A percentile compares a stretch with the other conserved stretches of the same genome.
Evolutionary conservation across 2,888 invertebrate species (phyloP).

Genomic region (Amphipyra tragopoginis): DNA sequence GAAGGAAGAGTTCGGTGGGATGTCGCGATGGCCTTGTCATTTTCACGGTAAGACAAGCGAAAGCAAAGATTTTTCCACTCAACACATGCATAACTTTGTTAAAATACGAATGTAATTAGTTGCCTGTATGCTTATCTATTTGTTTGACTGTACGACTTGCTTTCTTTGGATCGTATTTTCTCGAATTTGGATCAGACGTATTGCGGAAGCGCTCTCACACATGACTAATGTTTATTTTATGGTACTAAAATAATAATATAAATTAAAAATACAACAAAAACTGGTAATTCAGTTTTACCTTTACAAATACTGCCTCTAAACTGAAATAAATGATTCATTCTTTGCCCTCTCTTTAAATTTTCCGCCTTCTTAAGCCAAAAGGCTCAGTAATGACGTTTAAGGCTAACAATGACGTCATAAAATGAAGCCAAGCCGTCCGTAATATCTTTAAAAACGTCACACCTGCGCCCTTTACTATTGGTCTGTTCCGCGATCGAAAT

Average conservation of each 20-base stretch:
- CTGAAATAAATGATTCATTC: constrained; percentile 71
- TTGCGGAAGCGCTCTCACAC: no score
- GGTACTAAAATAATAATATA: not conserved
- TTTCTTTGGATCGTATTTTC: no score
- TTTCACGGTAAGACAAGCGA: no score
- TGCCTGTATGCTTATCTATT: no score
- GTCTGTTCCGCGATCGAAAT: constrained; percentile 34
- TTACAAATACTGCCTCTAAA: constrained; percentile 13
- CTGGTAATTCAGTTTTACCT: constrained; percentile 3
- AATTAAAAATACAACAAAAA: not conserved
- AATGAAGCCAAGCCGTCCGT: constrained; percentile 69
- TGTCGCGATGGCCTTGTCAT: no score
- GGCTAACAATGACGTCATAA: constrained; percentile 79
- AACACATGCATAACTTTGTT: no score
- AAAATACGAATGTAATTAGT: no score
- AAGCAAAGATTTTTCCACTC: no score
- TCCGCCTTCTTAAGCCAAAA: constrained; percentile 71
- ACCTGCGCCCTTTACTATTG: constrained; percentile 65
- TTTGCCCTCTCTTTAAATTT: constrained; percentile 75
- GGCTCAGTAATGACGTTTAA: constrained; percentile 78
- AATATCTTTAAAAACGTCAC: constrained; percentile 71
- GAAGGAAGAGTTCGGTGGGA: no score
- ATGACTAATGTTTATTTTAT: no score
- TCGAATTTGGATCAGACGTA: no score
- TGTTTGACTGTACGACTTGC: no score